These are phyloP conservation scores for Penaeus chinensis DNA, from an alignment of 1,140 invertebrate genomes.

Conservation along the genomic window DNA sequence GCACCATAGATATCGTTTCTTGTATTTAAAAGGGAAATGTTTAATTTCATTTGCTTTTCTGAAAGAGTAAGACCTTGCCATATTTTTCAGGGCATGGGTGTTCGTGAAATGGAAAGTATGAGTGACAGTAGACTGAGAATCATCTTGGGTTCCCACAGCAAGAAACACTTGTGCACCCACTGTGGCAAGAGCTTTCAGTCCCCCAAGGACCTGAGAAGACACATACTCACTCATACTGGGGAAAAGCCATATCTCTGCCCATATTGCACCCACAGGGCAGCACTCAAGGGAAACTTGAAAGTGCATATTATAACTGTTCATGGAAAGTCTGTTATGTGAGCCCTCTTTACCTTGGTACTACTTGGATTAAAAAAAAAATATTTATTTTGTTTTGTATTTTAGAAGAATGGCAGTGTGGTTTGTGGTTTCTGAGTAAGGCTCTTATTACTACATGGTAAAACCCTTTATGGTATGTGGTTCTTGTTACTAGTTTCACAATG, in stretches of 20 bases:
- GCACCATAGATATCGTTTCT: too few relatives aligned
- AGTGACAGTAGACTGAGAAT: constrained; percentile 59
- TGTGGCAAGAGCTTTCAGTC: constrained; percentile 63
- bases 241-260: constrained; percentile 59
- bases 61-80: constrained; percentile 60
- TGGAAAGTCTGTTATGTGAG: constrained; percentile 44
- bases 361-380: not conserved
- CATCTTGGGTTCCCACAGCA: constrained; percentile 57
- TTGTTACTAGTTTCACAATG: not conserved
- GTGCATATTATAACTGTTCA: constrained; percentile 62
- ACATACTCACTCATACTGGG: constrained; percentile 60
- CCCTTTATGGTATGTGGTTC: constrained; percentile 3
- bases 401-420: too few relatives aligned
- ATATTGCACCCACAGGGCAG: constrained; percentile 59
- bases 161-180: constrained; percentile 53
- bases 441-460: not conserved
- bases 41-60: constrained; percentile 8
- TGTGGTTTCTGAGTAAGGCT: too few relatives aligned
- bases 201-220: constrained; percentile 62
- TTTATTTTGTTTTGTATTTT: not conserved
- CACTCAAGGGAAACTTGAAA: constrained; percentile 62
- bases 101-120: constrained; percentile 58
- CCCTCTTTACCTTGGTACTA: too few relatives aligned
- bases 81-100: constrained; percentile 60
- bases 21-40: not conserved